Evolutionary conservation across 2,888 invertebrate genomes (phyloP).

Genomic region (Carpatolechia fugitivella): DNA sequence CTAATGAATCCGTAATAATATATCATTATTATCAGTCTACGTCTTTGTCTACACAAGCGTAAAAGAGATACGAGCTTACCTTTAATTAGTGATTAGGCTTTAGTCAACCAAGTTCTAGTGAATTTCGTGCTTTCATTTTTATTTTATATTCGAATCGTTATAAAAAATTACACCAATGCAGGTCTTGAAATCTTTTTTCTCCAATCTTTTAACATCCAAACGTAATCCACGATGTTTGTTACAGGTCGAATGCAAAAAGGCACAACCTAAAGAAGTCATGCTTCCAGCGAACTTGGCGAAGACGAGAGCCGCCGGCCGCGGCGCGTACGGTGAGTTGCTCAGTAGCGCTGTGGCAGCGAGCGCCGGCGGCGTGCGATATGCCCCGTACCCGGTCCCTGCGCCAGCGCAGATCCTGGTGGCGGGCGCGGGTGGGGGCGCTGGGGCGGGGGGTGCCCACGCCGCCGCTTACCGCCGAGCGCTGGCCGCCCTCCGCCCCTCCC

Average conservation of each 20-base stretch:
- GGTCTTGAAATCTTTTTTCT: too few species aligned
- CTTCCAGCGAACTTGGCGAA: conserved; percentile 97
- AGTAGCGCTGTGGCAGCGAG: conserved; percentile 83
- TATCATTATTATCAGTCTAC: background rate
- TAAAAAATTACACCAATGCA: too few species aligned
- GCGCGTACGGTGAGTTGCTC: conserved; percentile 99
- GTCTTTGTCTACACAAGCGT: too few species aligned
- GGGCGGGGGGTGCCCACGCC: conserved; percentile 54
- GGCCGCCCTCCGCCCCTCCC: conserved; percentile 64
- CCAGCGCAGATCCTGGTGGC: conserved; percentile 70
- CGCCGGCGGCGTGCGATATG: conserved; percentile 80
- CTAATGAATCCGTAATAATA: background rate
- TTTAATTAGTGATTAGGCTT: too few species aligned
- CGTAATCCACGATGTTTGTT: conserved; percentile 45
- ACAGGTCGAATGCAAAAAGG: conserved; percentile 99
- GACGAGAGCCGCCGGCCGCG: conserved; percentile 96
- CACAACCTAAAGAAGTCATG: conserved; percentile 99
- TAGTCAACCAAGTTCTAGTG: too few species aligned
- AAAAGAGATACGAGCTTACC: too few species aligned
- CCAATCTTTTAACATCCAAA: too few species aligned
- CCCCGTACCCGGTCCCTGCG: conserved; percentile 80
- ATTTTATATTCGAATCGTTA: too few species aligned
- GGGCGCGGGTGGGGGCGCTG: conserved; percentile 56
- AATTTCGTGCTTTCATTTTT: too few species aligned
- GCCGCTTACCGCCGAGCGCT: conserved; percentile 67